phyloP scores from a whole-genome alignment of 2,113 vertebrate species.

The Parotia lawesii region DNA sequence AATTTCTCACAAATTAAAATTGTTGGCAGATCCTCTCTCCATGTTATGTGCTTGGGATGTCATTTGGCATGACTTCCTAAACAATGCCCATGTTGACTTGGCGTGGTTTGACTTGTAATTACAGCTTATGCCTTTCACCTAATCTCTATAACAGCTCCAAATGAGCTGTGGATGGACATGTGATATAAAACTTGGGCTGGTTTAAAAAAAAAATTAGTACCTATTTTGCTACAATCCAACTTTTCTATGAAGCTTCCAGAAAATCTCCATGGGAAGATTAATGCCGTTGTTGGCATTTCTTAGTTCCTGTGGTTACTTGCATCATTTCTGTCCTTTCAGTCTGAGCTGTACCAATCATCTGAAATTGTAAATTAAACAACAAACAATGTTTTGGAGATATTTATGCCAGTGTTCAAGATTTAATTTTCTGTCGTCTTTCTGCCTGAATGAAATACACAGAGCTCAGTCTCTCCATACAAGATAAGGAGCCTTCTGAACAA shows the following conservation, averaged over 20 bases:
- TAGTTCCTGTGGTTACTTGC: background rate
- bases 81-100: background rate
- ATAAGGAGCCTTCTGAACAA: background rate
- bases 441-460: background rate
- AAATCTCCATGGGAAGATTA: background rate
- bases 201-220: background rate
- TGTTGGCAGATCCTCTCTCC: background rate
- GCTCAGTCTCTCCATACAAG: background rate
- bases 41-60: background rate
- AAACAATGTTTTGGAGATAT: background rate
- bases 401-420: background rate
- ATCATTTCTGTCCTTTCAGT: background rate
- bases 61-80: background rate
- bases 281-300: background rate
- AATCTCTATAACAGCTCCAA: background rate
- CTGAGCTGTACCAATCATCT: background rate
- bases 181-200: background rate
- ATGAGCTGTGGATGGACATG: background rate
- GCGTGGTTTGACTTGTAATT: background rate
- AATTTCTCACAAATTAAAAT: slow-evolving; percentile 4
- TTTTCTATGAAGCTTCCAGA: background rate
- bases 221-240: background rate
- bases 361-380: background rate
- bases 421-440: background rate
- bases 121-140: background rate